Evolutionary conservation across 1,140 invertebrate genomes (phyloP).

Genomic region (Hypothenemus hampei): DNA sequence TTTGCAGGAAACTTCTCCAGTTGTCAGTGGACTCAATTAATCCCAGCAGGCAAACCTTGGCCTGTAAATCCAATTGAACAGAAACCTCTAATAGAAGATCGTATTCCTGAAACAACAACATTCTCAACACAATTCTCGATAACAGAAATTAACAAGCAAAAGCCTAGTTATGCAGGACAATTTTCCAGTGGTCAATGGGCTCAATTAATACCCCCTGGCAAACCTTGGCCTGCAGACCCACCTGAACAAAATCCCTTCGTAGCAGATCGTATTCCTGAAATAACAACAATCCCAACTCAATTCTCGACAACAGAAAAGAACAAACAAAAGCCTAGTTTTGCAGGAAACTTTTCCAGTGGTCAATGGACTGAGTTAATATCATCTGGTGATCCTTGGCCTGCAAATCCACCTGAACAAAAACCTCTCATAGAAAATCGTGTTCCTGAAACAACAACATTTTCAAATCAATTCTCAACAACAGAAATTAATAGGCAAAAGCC

Average conservation of each 20-base stretch:
- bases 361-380: conserved; percentile 1
- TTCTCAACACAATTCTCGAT: too few relatives aligned
- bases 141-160: too few relatives aligned
- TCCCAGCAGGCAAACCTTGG: too few relatives aligned
- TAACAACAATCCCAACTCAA: too few relatives aligned
- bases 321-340: conserved; percentile 12
- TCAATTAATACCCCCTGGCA: conserved; percentile 8
- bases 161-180: conserved; percentile 14
- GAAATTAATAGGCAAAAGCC: conserved; percentile 14
- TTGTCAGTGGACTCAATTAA: too few relatives aligned
- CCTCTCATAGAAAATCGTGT: background rate
- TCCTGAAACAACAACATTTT: background rate
- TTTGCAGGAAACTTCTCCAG: too few relatives aligned
- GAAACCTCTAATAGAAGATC: too few relatives aligned
- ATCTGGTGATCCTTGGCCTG: conserved; percentile 20
- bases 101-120: too few relatives aligned
- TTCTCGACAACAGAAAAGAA: too few relatives aligned
- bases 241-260: background rate
- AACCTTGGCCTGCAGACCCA: conserved; percentile 18
- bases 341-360: conserved; percentile 4
- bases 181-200: background rate
- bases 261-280: background rate
- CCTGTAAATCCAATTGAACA: too few relatives aligned
- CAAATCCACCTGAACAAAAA: background rate
- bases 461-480: conserved; percentile 1